Base-by-base conservation (phyloP, 1,140 invertebrate species). In the Brachionus koreanus region DNA sequence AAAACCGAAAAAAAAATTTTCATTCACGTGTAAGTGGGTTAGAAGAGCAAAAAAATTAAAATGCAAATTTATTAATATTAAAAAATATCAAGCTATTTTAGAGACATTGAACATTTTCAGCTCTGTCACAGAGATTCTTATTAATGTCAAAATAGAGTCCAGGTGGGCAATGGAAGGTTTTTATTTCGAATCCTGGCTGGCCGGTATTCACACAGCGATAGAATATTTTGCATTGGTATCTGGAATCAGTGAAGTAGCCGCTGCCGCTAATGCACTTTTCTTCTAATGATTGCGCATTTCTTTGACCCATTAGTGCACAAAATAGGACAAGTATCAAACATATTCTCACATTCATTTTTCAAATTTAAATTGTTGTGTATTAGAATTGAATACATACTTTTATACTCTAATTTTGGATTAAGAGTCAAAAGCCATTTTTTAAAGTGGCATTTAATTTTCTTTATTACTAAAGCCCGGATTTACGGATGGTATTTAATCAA, bases 81-180 rank as follows among this genome's bases (percentile, higher is more conserved):
- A 57, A n/a, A 42, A 29, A 29, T 29, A 2, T 25, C 7, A 19
- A 57, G 49, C 49, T 57, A 23, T 69, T 69, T 39, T 16, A 69
- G 16, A 16, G 39, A 16, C 65, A 69, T 69, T 69, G n/a, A 12
- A 69, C 65, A 69, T 69, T 69, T n/a, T 23, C 65, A 37, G 65
- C 35, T 7, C 37, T 13, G 37, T 69, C 65, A 39, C 65, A 69
- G 16, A 69, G 33, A 69, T 42, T 69, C 37, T 19, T 69, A 2
- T 10, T 69, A 7, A 33, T 3, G 37, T 69, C 65, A 39, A 69
- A 69, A 69, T 16, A 69, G 2, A 69, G 33, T 3, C 65, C 65
- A 69, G 9, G 16, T 69, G 65, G 65, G 37, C 65, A 69, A 39
- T 39, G 29, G 16, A 69, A 69, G 16, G 65, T 69, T 16, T 69